phyloP scores from a whole-genome alignment of 2,113 vertebrate genomes.

The Pelecanus crispus region DNA sequence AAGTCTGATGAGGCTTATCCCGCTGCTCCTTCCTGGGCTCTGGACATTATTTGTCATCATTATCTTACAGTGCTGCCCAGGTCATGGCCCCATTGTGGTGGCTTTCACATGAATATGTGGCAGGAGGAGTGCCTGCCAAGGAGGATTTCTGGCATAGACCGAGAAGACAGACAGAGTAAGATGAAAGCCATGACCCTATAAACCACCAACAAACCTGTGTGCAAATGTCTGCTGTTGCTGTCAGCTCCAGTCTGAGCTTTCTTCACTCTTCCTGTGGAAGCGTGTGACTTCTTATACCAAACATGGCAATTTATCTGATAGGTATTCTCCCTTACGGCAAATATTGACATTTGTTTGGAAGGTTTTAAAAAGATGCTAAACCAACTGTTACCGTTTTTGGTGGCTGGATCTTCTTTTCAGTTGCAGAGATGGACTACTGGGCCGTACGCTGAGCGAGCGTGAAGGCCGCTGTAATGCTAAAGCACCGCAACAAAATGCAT shows the following conservation, averaged over 20 bases:
- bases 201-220: background rate
- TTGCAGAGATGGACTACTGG: no score
- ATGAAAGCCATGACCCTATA: background rate
- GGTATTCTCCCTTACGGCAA: background rate
- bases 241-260: accelerated
- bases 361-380: background rate
- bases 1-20: background rate
- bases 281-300: accelerated
- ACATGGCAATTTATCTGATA: background rate
- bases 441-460: accelerated
- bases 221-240: accelerated
- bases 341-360: background rate
- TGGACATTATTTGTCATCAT: accelerated
- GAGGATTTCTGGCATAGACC: background rate
- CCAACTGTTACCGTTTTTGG: background rate
- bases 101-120: background rate
- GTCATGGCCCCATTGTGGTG: background rate
- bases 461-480: background rate
- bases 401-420: background rate
- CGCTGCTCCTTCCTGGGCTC: background rate
- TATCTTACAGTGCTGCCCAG: background rate
- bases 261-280: accelerated
- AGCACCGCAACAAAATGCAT: accelerated
- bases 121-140: background rate
- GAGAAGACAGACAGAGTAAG: background rate